Base-by-base conservation (phyloP, 2,888 invertebrate species). In the Monopis laevigella region DNA sequence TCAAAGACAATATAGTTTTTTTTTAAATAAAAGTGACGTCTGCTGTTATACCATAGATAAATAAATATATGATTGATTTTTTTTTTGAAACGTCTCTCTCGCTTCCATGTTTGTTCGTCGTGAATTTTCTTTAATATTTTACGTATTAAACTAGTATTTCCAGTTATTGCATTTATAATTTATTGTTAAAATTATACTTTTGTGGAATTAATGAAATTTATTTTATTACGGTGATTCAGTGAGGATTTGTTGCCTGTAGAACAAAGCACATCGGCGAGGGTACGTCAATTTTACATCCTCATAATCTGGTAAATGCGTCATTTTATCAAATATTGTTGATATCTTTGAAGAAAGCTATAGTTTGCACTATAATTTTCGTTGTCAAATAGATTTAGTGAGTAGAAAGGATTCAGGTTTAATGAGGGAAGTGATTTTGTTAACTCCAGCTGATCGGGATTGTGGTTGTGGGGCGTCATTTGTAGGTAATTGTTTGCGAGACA, bases 51-150 rank as follows among this genome's bases (percentile, higher is more conserved):
- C 55, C 67, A 71, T 63, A 69, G 66, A 70, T 54, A 57, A n/a
- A n/a, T n/a, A n/a, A n/a, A n/a, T n/a, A n/a, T n/a, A n/a, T n/a
- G n/a, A 48, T 17, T 10, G 18, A 19, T 26, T 39, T 43, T 51
- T 61, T 62, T 60, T 54, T 55, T 61, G 59, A 67, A 67, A 67
- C 65, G 59, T 73, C 71, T 69, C 54, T 35, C 62, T 68, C 64
- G 70, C 77, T 73, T 80, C 81, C 80, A 81, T 81, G 81, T 80
- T 82, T 78, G 77, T 80, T 80, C 81, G 77, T 75, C 70, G 72
- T 77, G 69, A 73, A 73, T 78, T 73, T 65, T 67, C 71, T 70
- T n/a, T n/a, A n/a, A n/a, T n/a, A n/a, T n/a, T n/a, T n/a, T n/a
- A n/a, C n/a, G 71, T 74, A 73, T 65, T 70, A 70, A 69, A 67